Evolutionary conservation across 1,140 invertebrate genomes (phyloP), one percentile per base, ranked within the genome.

Genomic region (Ruditapes philippinarum): DNA sequence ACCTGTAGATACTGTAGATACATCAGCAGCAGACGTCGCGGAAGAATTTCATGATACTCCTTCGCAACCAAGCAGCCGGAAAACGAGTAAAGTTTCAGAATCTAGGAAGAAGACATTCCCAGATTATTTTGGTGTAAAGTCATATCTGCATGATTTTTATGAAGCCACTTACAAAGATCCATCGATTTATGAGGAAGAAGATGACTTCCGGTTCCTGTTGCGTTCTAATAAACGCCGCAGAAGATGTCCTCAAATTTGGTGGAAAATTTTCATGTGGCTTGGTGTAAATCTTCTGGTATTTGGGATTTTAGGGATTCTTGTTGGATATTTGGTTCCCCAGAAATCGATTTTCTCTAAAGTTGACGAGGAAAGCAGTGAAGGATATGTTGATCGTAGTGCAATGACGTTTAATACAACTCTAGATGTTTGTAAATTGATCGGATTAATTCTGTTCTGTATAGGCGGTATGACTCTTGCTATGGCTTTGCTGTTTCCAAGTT

Each of bases 91-190:
- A 33, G 57, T 76, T 38, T 83, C 38, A 22, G 65, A 76, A 0
- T 45, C 84, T 31, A 28, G 91, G 68, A 88, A 91, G 45, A 94
- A 93, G 85, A 28, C 89, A 36, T 95, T 95, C 84, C 94, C 94
- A 0, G 94, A 95, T 76, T 96, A 96, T 78, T 96, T 96, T 84
- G 96, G 96, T 25, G 95, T 96, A 40, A 96, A 95, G 91, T 96
- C 96, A 42, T 96, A 96, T 88, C 91, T 96, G 36, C 96, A 96
- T 88, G 93, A 96, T 40, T 96, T 96, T 92, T 96, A 96, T 91
- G 96, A 96, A 74, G 91, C 91, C n/a, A 93, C 87, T 0, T 89
- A 89, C 54, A 89, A 89, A 81, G 87, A 89, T 57, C 87, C 87
- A 22, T 82, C 87, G 42, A 92, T 95, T 33, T 96, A 95, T 88